Base-by-base conservation (phyloP, 1,140 invertebrate species). In the Habropoda laboriosa region DNA sequence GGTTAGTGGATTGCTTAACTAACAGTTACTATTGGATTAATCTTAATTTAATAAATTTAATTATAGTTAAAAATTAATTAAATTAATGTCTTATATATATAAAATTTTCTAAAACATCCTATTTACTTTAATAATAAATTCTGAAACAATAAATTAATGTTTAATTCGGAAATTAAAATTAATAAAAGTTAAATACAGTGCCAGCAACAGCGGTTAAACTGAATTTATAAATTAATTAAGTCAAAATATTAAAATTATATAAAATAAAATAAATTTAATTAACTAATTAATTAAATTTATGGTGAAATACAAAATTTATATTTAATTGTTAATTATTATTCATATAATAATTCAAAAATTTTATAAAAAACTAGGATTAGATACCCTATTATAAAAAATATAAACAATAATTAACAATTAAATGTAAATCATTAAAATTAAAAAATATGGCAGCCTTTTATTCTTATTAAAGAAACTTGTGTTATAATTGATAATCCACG, bases 341-440 rank as follows among this genome's bases (percentile, higher is more conserved):
- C 78, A 89, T 57, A 86, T 87, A 83, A 67, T 87, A 81, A 79
- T 67, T 60, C 87, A 90, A 86, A 86, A 91, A 92, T 88, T 86
- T 75, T 80, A 81, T 86, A 90, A 94, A 92, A 94, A n/a, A n/a
- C 92, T 94, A 94, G 94, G 94, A 95, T 95, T 95, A 95, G 94
- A 95, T 95, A 95, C 94, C 93, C 94, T 93, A 94, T 94, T 94
- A 94, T 94, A 86, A 89, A 89, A 87, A 86, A 86, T 89, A 91
- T n/a, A 91, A 87, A 86, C 80, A 73, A 79, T 83, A 85, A 86
- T 87, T 91, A 88, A 89, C 90, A 88, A 94, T 87, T 94, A 94
- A 88, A 91, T 93, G 88, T 92, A 90, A 90, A 88, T 81, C 58
- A 87, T 86, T 87, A 88, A 89, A 86, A 30, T 86, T 84, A 85